A percentile compares a stretch with the other conserved stretches of the same genome.
These are phyloP conservation scores for Carettochelys insculpta DNA, from an alignment of 2,113 vertebrate genomes.

Conservation along the genomic window DNA sequence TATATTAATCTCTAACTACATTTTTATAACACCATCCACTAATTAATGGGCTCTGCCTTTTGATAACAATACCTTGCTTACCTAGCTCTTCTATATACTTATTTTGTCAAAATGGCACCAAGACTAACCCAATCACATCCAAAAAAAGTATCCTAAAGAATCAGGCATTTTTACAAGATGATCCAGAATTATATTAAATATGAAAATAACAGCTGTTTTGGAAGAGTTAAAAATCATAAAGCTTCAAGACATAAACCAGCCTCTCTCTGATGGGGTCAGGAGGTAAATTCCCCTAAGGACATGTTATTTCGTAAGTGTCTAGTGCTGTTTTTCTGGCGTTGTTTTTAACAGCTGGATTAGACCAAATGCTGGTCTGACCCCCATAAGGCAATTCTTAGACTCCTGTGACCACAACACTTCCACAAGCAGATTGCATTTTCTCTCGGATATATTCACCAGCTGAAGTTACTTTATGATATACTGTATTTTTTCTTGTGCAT, in stretches of 20 bases:
- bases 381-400: not conserved
- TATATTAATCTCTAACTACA: not conserved
- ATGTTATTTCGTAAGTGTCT: not conserved
- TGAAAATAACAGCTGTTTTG: not conserved
- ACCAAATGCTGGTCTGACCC: not conserved
- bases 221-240: not conserved
- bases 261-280: not conserved
- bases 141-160: not conserved
- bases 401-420: not conserved
- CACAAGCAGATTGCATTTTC: conserved; percentile 6
- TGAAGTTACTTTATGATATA: not conserved
- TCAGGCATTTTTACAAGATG: conserved; percentile 6
- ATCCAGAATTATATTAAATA: not conserved
- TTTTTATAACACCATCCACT: not conserved
- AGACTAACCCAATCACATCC: not conserved
- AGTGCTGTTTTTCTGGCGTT: not conserved
- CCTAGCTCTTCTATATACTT: not conserved
- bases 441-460: not conserved
- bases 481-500: not conserved
- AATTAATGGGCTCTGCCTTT: not conserved
- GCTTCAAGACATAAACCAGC: not conserved
- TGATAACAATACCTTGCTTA: not conserved
- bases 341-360: not conserved
- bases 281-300: not conserved
- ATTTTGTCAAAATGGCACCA: not conserved